Percentiles rank a stretch among this genome's conserved stretches.
These are phyloP conservation scores for Oppia nitens DNA, from an alignment of 1,140 invertebrate species.

Conservation along the genomic window DNA sequence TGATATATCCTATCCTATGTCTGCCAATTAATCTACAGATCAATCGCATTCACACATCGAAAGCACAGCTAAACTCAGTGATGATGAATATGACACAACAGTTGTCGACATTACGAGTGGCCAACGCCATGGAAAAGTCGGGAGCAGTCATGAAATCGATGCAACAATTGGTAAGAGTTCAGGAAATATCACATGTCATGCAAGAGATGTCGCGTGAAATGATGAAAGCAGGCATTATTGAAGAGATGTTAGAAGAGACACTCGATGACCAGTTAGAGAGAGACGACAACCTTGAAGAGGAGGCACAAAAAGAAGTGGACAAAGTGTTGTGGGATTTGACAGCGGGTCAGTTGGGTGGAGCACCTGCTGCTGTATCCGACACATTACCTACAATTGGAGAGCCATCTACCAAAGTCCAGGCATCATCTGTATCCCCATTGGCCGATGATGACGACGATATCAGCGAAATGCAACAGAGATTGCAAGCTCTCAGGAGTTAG, in stretches of 20 bases:
- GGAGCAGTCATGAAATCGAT: conserved; percentile 95
- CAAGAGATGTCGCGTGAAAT: conserved; percentile 95
- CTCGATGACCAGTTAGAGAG: conserved; percentile 65
- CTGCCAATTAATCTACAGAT: conserved; percentile 28
- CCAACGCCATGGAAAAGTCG: conserved; percentile 75
- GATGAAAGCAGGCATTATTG: conserved; percentile 97
- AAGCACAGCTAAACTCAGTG: conserved; percentile 94
- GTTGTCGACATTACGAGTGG: conserved; percentile 70
- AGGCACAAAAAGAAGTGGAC: conserved; percentile 79
- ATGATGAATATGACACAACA: conserved; percentile 97
- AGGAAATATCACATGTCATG: conserved; percentile 89
- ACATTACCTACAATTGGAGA: conserved; percentile 30
- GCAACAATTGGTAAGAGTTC: conserved; percentile 72
- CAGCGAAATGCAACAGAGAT: conserved; percentile 62
- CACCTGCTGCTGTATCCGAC: conserved; percentile 44
- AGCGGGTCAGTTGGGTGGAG: conserved; percentile 60
- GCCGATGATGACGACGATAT: conserved; percentile 60
- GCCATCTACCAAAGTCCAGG: conserved; percentile 22
- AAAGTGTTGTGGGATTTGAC: conserved; percentile 94
- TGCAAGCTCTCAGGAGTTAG: conserved; percentile 65
- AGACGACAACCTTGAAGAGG: conserved; percentile 76
- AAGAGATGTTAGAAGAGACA: conserved; percentile 97
- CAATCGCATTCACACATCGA: conserved; percentile 78
- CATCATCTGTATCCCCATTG: conserved; percentile 45
- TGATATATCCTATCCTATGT: no score